Base-by-base conservation (phyloP, 2,113 vertebrate genomes). In the Amia ocellicauda region DNA sequence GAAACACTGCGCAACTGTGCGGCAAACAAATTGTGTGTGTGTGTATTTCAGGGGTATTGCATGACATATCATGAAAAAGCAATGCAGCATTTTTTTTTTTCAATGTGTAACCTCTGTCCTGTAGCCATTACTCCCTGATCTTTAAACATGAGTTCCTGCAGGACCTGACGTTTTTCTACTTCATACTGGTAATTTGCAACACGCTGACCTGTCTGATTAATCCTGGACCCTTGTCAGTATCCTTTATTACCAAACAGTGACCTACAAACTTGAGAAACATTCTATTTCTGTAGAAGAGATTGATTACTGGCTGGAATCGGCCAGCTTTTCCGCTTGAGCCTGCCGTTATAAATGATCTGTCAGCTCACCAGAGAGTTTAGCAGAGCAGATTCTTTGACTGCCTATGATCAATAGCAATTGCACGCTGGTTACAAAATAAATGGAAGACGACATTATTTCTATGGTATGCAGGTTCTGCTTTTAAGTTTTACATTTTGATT, bases 281-380 rank as follows among this genome's bases (percentile, higher is more conserved):
- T 19, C 17, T 52, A 28, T 28, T 40, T 19, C 22, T 19, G 29
- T 7, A n/a, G 23, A 27, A 17, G 16, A 54, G 23, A 36, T 3
- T 16, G 50, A 19, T 5, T 2, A 24, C 8, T 22, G 22, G 23
- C 11, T 2, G 1, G 16, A 43, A 16, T 14, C 16, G 11, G 13
- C 14, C 24, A 55, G 53, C 9, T n/a, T 19, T 19, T 56, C 28
- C 24, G 27, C 20, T 26, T 28, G n/a, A 10, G 43, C 19, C 41
- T 22, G 42, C n/a, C 22, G 54, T 40, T 65, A 57, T 56, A 66
- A 58, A 66, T 70, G 63, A 66, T 31, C 45, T 3, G 20, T 62
- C 58, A 62, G 63, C 42, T 23, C 52, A 22, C 20, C 17, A 3
- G 53, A 13, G 27, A 64, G 23, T 27, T 1, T 3, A 43, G 24